These are phyloP conservation scores for Perizoma affinitatum DNA, from an alignment of 2,888 invertebrate species.

Conservation along the genomic window DNA sequence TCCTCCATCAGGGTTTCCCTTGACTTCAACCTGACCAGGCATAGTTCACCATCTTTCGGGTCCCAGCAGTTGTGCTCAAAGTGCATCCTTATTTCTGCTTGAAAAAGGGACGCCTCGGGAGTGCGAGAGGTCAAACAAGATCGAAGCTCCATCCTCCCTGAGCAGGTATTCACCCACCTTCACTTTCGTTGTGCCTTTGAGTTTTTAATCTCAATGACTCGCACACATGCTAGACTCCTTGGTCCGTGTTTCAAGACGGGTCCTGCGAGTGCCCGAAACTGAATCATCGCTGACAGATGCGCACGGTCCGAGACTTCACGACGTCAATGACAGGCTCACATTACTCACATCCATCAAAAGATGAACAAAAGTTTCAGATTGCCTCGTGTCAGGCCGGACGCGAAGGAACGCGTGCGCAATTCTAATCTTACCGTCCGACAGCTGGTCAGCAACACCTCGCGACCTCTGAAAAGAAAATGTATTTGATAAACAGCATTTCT, in stretches of 20 bases:
- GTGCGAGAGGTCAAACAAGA: conserved; percentile 73
- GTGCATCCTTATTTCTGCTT: conserved; percentile 77
- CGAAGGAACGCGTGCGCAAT: conserved; percentile 3
- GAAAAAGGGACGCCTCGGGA: conserved; percentile 83
- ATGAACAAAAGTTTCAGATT: neutral
- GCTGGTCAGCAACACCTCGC: neutral
- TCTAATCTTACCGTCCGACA: neutral
- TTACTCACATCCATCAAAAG: conserved; percentile 21
- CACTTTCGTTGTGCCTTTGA: conserved; percentile 88
- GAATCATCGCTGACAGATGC: conserved; percentile 52
- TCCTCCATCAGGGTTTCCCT: too few relatives aligned
- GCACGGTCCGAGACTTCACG: conserved; percentile 58
- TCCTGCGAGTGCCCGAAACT: too few relatives aligned
- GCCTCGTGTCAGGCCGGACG: conserved; percentile 38
- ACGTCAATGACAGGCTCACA: conserved; percentile 45
- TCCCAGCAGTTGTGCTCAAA: conserved; percentile 85
- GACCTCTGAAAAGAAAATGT: neutral
- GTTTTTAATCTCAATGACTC: conserved; percentile 78
- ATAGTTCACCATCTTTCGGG: too few relatives aligned
- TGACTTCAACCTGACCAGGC: too few relatives aligned
- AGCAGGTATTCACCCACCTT: conserved; percentile 62
- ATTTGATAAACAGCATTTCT: too few relatives aligned
- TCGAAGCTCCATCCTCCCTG: conserved; percentile 72
- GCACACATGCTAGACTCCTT: too few relatives aligned
- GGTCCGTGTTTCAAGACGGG: too few relatives aligned